Conservation (phyloP, 2,888 invertebrate genomes). For the Netelia fuscicornis region DNA sequence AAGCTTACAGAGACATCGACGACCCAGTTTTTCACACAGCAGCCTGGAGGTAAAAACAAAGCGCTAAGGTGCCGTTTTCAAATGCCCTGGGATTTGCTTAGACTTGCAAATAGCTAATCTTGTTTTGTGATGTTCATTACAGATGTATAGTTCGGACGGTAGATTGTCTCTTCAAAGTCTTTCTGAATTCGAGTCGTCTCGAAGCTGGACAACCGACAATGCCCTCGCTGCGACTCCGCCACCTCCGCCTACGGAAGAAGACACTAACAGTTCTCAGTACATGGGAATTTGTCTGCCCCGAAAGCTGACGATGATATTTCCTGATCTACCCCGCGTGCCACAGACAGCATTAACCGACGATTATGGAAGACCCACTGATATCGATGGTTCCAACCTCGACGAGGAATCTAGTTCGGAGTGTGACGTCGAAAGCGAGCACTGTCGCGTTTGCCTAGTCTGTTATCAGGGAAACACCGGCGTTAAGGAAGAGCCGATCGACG, state of each 20-base stretch:
- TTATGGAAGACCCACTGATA: constrained; percentile 64
- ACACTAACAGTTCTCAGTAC: constrained; percentile 87
- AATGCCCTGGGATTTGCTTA: neutral
- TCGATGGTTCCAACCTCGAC: constrained; percentile 74
- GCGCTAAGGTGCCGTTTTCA: too few relatives aligned
- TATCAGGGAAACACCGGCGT: constrained; percentile 72
- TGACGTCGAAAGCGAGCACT: constrained; percentile 76
- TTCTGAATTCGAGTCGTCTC: constrained; percentile 81
- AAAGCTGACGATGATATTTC: constrained; percentile 89
- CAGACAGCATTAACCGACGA: constrained; percentile 57
- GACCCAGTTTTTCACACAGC: constrained; percentile 89
- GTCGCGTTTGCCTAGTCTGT: constrained; percentile 80
- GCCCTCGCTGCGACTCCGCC: constrained; percentile 77
- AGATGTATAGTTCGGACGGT: constrained; percentile 83
- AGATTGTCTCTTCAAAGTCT: constrained; percentile 82
- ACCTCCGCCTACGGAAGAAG: constrained; percentile 82
- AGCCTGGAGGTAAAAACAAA: constrained; percentile 79
- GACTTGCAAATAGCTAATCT: constrained; percentile 5
- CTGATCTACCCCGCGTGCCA: constrained; percentile 81
- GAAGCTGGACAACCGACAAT: constrained; percentile 81
- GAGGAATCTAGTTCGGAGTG: constrained; percentile 80
- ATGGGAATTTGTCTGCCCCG: constrained; percentile 92
- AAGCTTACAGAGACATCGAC: constrained; percentile 88
- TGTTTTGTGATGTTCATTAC: constrained; percentile 44
- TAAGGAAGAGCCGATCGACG: constrained; percentile 71